These are phyloP conservation scores for Melanotaenia nigrans DNA, from an alignment of 2,797 vertebrate species.

Conservation along the genomic window DNA sequence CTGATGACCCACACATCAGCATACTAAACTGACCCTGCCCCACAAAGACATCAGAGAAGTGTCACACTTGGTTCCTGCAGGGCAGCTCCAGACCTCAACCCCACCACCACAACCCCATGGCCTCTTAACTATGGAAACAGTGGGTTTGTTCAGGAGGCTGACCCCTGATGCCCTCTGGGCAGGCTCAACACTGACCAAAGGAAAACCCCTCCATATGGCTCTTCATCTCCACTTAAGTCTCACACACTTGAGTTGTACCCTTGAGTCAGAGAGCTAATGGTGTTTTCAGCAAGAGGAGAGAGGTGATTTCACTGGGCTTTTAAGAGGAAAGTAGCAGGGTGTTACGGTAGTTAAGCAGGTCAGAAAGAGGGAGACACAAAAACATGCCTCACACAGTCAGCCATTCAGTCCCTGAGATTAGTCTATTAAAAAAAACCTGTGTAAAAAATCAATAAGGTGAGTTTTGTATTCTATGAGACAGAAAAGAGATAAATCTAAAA, in stretches of 20 bases:
- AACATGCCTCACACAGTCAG: constrained; percentile 58
- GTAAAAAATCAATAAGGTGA: constrained; percentile 17
- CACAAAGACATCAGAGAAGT: constrained; percentile 80
- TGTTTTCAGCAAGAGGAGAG: constrained; percentile 67
- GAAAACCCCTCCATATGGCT: constrained; percentile 80
- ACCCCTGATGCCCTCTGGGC: constrained; percentile 79
- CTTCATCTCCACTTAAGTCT: constrained; percentile 63
- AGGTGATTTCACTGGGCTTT: constrained; percentile 62
- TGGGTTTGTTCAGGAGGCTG: constrained; percentile 80
- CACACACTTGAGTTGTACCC: constrained; percentile 69
- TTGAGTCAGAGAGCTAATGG: constrained; percentile 74
- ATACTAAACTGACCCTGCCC: constrained; percentile 61
- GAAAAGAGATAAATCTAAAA: constrained; percentile 17
- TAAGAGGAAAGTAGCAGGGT: constrained; percentile 61
- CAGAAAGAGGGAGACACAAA: constrained; percentile 66
- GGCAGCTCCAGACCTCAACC: constrained; percentile 52
- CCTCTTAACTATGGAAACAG: constrained; percentile 75
- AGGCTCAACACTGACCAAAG: constrained; percentile 81
- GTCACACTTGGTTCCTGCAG: constrained; percentile 70
- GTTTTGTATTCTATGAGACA: constrained; percentile 11
- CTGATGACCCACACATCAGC: constrained; percentile 60
- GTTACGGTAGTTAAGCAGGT: constrained; percentile 78
- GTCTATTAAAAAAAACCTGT: constrained; percentile 6
- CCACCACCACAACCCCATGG: constrained; percentile 37
- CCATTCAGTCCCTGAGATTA: constrained; percentile 29